Percentiles rank a stretch among this genome's conserved stretches.
phyloP scores from a whole-genome alignment of 2,888 invertebrate species.

The Conistra vaccinii region DNA sequence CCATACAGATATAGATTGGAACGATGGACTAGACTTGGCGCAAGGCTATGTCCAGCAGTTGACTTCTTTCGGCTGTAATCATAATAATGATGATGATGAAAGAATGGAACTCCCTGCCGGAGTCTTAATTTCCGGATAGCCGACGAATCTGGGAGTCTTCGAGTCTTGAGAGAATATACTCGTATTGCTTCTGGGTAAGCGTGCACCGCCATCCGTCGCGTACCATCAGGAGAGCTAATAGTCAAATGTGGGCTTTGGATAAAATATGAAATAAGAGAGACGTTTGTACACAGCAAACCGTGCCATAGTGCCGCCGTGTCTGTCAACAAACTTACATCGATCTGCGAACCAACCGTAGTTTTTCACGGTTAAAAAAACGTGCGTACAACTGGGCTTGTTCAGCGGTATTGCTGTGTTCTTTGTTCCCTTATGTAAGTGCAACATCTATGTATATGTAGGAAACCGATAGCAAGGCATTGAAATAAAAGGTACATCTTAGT shows the following conservation, averaged over 20 bases:
- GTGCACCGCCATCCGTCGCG: background rate
- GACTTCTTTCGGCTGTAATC: background rate
- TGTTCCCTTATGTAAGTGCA: background rate
- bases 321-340: no score
- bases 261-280: no score
- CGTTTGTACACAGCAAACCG: no score
- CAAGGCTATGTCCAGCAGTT: background rate
- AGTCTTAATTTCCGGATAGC: background rate
- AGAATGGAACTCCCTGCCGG: background rate
- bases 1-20: no score
- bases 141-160: background rate
- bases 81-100: background rate
- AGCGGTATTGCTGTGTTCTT: no score
- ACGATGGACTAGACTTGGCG: background rate
- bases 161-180: background rate
- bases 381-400: no score
- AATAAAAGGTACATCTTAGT: background rate
- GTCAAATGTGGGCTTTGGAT: background rate
- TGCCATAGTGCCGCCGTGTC: no score
- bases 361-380: no score
- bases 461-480: background rate
- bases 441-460: background rate
- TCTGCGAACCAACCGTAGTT: no score
- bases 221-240: background rate
- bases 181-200: background rate